A percentile compares a stretch with the other conserved stretches of the same genome.
These are phyloP conservation scores for Papilio polyxenes DNA, from an alignment of 1,140 invertebrate species.

Conservation along the genomic window DNA sequence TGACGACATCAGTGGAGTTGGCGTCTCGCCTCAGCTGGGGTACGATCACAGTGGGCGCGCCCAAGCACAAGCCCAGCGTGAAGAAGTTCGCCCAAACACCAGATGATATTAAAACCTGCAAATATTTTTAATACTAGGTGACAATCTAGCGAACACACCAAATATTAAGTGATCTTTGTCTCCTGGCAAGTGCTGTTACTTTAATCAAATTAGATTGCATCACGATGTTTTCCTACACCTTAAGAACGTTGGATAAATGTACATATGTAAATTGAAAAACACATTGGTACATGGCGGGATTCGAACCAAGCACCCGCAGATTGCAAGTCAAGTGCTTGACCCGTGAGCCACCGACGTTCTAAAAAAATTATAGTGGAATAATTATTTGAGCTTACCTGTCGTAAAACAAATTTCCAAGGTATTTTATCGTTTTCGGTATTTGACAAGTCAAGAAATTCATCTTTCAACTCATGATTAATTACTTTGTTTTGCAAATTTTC, in stretches of 20 bases:
- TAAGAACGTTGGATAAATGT: no score
- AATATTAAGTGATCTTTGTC: neutral
- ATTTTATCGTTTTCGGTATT: neutral
- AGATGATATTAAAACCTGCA: slow-evolving; percentile 47
- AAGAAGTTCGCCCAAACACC: slow-evolving; percentile 49
- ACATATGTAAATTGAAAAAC: no score
- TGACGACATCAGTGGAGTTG: slow-evolving; percentile 47
- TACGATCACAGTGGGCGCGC: slow-evolving; percentile 47
- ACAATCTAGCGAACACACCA: neutral
- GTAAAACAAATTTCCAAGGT: neutral
- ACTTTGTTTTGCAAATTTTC: neutral
- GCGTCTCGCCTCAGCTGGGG: slow-evolving; percentile 47
- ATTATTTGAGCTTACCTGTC: neutral
- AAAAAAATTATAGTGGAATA: no score
- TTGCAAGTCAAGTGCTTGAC: no score
- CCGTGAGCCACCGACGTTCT: no score
- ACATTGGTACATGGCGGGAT: no score
- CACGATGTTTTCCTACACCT: no score
- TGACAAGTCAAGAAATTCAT: neutral
- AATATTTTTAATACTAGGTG: slow-evolving; percentile 5
- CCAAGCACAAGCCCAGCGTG: slow-evolving; percentile 45
- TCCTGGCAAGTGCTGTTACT: no score
- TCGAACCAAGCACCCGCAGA: no score
- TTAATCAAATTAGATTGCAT: no score
- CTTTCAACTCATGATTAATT: neutral